Percentiles rank a stretch among this genome's conserved stretches.
These are phyloP conservation scores for Standfussiana lucernea DNA, from an alignment of 2,888 invertebrate species.

Conservation along the genomic window DNA sequence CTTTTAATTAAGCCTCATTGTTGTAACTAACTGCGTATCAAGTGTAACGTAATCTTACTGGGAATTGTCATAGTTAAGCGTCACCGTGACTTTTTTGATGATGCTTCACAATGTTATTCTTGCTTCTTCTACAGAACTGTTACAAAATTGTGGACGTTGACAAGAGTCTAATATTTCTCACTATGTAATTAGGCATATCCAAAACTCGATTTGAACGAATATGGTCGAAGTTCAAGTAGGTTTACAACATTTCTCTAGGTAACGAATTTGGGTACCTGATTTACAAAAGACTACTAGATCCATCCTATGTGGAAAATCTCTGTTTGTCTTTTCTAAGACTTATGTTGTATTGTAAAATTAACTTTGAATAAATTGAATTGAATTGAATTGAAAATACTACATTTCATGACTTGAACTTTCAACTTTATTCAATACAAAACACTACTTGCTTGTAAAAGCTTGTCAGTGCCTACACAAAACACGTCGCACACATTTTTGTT, in stretches of 20 bases:
- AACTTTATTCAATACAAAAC: constrained; percentile 50
- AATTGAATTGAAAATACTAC: too few species aligned
- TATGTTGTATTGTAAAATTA: too few species aligned
- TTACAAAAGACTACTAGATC: not conserved
- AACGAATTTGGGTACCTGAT: not conserved
- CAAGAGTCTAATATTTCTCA: not conserved
- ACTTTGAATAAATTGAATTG: too few species aligned
- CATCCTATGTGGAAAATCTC: not conserved
- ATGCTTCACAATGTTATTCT: not conserved
- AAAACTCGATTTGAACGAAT: not conserved
- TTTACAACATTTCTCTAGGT: not conserved
- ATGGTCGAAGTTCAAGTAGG: not conserved
- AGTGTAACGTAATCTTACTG: constrained; percentile 65
- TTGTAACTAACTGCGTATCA: constrained; percentile 57
- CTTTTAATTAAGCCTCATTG: constrained; percentile 66
- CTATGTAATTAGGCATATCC: not conserved
- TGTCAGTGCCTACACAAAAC: constrained; percentile 67
- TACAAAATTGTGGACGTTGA: not conserved
- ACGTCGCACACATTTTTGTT: constrained; percentile 67
- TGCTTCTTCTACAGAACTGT: not conserved
- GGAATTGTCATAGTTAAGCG: constrained; percentile 45
- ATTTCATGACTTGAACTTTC: not conserved
- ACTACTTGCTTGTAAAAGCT: constrained; percentile 25
- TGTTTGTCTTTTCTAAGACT: too few species aligned
- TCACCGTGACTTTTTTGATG: constrained; percentile 20